Conservation (phyloP, 2,797 vertebrate genomes). For the Alcedo quadribrachys region DNA sequence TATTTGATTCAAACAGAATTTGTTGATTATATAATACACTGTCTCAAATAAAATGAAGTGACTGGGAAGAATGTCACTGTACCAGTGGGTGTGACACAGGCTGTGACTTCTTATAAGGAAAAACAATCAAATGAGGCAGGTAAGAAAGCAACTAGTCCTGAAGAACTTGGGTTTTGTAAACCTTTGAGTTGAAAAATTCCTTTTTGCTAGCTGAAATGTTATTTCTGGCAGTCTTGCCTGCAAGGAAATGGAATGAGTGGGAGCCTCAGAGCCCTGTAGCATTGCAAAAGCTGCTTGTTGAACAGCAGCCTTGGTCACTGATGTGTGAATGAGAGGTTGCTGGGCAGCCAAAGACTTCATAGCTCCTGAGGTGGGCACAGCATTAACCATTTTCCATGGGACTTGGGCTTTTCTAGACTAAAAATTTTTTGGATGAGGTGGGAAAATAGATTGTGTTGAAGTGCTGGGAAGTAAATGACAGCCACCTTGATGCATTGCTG, state of each 20-base stretch:
- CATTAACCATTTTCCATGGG: background rate
- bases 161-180: background rate
- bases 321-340: accelerated
- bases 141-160: background rate
- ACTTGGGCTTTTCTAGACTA: background rate
- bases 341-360: background rate
- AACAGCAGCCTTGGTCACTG: background rate
- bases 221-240: slow-evolving; percentile 12
- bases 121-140: background rate
- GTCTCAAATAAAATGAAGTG: background rate
- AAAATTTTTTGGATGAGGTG: background rate
- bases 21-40: background rate
- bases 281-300: background rate
- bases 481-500: background rate
- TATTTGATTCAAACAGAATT: background rate
- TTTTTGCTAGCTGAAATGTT: background rate
- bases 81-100: accelerated
- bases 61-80: background rate
- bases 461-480: background rate
- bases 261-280: background rate
- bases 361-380: background rate
- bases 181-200: background rate
- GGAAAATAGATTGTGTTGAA: background rate
- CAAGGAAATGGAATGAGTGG: background rate
- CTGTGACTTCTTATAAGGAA: background rate